phyloP scores from a whole-genome alignment of 2,888 invertebrate genomes.

The Bimastos eiseni region DNA sequence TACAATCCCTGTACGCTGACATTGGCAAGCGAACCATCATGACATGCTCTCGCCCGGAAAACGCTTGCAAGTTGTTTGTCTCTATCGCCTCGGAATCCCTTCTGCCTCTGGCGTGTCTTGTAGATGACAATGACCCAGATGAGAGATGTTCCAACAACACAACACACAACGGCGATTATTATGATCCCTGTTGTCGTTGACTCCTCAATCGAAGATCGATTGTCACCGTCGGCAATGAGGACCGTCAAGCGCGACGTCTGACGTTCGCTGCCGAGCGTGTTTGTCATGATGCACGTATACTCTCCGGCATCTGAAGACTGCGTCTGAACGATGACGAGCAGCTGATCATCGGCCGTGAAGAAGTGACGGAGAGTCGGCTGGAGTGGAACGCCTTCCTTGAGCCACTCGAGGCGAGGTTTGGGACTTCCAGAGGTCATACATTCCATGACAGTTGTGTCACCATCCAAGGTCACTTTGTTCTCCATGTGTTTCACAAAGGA shows the following conservation, averaged over 20 bases:
- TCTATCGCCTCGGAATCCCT: not conserved
- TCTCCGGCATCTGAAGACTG: slow-evolving; percentile 77
- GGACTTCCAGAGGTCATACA: slow-evolving; percentile 86
- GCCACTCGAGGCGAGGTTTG: slow-evolving; percentile 78
- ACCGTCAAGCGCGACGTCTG: slow-evolving; percentile 21
- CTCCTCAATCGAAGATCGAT: slow-evolving; percentile 62
- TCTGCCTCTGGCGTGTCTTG: slow-evolving; percentile 72
- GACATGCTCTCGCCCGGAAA: not conserved
- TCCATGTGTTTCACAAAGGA: slow-evolving; percentile 83
- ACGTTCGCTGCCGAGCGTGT: slow-evolving; percentile 75
- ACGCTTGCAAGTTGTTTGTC: not conserved
- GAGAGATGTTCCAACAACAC: slow-evolving; percentile 86
- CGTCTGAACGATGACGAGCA: slow-evolving; percentile 83
- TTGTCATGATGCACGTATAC: slow-evolving; percentile 88
- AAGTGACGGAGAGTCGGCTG: slow-evolving; percentile 79
- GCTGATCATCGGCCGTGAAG: slow-evolving; percentile 82
- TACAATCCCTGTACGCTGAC: slow-evolving; percentile 18
- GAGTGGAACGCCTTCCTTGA: slow-evolving; percentile 78
- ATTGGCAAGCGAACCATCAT: not conserved
- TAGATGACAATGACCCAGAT: slow-evolving; percentile 90
- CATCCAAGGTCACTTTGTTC: slow-evolving; percentile 79
- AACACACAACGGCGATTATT: slow-evolving; percentile 85
- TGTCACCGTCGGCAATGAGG: not conserved
- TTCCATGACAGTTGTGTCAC: slow-evolving; percentile 82
- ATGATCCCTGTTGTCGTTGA: slow-evolving; percentile 84